Evolutionary conservation across 2,113 vertebrate species (phyloP).

Genomic region (Sinocyclocheilus grahami): DNA sequence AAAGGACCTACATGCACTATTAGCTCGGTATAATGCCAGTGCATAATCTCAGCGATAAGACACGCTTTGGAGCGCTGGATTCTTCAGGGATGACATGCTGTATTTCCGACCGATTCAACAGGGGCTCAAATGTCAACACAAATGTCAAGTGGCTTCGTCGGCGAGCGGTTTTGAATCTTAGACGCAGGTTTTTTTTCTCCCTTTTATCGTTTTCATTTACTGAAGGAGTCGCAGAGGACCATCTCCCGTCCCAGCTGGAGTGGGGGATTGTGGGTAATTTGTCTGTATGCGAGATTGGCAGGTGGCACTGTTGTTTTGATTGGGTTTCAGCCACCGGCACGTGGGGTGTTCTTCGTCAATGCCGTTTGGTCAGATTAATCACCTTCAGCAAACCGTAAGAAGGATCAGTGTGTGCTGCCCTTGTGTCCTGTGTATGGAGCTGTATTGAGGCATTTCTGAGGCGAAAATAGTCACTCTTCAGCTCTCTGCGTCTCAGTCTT

Average conservation of each 20-base stretch:
- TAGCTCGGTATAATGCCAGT: conserved; percentile 89
- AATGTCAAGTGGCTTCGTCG: conserved; percentile 81
- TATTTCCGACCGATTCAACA: conserved; percentile 78
- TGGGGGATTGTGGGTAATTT: conserved; percentile 55
- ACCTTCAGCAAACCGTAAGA: not conserved
- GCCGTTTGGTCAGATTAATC: not conserved
- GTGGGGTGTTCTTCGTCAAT: not conserved
- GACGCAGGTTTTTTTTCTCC: conserved; percentile 43
- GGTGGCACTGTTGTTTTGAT: conserved; percentile 28
- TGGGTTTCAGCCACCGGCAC: not conserved
- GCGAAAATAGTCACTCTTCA: conserved; percentile 15
- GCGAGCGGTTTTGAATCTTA: conserved; percentile 69
- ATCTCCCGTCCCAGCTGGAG: conserved; percentile 31
- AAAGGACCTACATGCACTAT: conserved; percentile 94
- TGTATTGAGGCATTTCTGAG: conserved; percentile 59
- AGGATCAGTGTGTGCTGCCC: not conserved
- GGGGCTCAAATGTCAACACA: conserved; percentile 80
- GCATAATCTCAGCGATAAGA: conserved; percentile 93
- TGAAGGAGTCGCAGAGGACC: conserved; percentile 49
- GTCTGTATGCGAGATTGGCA: conserved; percentile 38
- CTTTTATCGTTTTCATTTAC: conserved; percentile 56
- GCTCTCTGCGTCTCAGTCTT: conserved; percentile 37
- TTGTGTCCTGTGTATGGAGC: conserved; percentile 27
- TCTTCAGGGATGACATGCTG: conserved; percentile 79
- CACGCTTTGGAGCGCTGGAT: conserved; percentile 77